Base-by-base conservation (phyloP, 2,888 invertebrate species). In the Pomacea canaliculata region DNA sequence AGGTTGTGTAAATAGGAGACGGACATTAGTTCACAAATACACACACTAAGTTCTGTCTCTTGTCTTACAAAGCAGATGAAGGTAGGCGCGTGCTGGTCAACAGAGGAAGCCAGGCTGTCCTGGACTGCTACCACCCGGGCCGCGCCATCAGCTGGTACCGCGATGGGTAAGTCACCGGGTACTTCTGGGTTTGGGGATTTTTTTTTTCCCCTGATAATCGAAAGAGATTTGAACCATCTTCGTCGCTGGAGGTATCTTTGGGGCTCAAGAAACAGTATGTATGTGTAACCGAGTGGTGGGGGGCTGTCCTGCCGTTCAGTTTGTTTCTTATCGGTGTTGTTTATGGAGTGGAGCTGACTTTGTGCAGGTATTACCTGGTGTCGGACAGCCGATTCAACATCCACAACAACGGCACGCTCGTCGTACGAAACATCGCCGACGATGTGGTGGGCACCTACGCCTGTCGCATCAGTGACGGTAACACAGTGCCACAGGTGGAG, bases 351-450 rank as follows among this genome's bases (percentile, higher is more conserved):
- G 37, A 37, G 37, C 37, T 37, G 37, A 37, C 37, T 56, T 56
- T 13, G 16, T 16, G 51, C 78, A 87, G 86, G 49, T 83, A 82
- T 78, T 70, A 81, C 46, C 78, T 86, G 23, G 73, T 77, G 51
- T 60, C 83, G 1, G 82, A 82, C 72, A 77, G 76, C 18, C 66
- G 79, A 60, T 82, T 80, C 63, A 76, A 79, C 16, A 79, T 85
- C 27, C 79, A 81, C 90, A 97, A 97, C 82, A 97, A 97, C 89
- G 97, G 98, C 73, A 96, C 98, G 13, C 92, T 99, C 79, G 96
- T 97, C 23, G 96, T 99, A 83, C 96, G 96, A 90, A 95, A 95
- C 82, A 95, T 98, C 18, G 96, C 96, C 19, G 93, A 95, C 71
- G 95, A 96, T 87, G 98, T 99, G 92, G 95, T 95, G 79, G 97